A percentile compares a stretch with the other conserved stretches of the same genome.
Evolutionary conservation across 2,797 vertebrate species (phyloP).

Genomic region (Ptychadena robeensis): DNA sequence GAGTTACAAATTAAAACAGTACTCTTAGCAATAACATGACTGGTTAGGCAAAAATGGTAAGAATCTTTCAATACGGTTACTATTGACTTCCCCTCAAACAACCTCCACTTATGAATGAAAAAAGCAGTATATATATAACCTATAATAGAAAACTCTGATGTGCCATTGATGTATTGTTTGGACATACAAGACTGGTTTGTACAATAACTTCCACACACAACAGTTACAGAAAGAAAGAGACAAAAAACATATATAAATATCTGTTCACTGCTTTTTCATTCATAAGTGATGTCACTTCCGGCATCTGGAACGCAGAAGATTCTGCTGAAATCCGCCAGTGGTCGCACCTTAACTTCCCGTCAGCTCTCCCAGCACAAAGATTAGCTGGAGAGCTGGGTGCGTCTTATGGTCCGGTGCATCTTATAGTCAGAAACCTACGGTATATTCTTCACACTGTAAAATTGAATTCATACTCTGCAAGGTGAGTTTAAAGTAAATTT

Average conservation of each 20-base stretch:
- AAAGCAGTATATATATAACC: background rate
- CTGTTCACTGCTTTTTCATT: too few relatives aligned
- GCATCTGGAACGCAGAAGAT: too few relatives aligned
- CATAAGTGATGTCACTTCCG: too few relatives aligned
- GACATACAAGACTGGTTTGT: background rate
- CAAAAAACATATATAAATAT: background rate
- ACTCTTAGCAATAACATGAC: conserved; percentile 17
- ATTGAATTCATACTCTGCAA: too few relatives aligned
- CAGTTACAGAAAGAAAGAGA: background rate
- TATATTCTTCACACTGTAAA: too few relatives aligned
- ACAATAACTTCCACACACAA: background rate
- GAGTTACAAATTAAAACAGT: conserved; percentile 46
- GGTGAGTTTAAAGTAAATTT: too few relatives aligned
- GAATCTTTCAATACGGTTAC: background rate
- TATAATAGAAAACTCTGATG: background rate
- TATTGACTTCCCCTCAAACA: conserved; percentile 3
- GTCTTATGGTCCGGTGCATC: too few relatives aligned
- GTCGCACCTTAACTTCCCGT: too few relatives aligned
- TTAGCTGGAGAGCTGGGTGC: too few relatives aligned
- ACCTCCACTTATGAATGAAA: background rate
- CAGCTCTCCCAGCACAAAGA: too few relatives aligned
- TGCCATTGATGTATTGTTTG: background rate
- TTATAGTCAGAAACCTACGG: too few relatives aligned
- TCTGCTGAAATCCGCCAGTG: too few relatives aligned
- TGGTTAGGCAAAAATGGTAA: background rate